phyloP scores from a whole-genome alignment of 2,888 invertebrate species.

The Brachypterus glaber region DNA sequence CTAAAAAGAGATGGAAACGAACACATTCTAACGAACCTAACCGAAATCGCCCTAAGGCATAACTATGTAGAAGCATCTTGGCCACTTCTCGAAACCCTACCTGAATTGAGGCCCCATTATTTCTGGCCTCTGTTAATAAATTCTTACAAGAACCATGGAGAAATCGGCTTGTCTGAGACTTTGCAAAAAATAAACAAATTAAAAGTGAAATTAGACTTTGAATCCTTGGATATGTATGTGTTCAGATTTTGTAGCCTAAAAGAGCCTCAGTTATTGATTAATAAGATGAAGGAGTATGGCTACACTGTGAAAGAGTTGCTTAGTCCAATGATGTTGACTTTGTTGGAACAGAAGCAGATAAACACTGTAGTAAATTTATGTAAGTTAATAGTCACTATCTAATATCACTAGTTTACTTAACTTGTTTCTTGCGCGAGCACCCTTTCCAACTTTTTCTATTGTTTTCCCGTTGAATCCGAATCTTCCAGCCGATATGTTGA shows the following conservation, averaged over 20 bases:
- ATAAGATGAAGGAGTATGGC: constrained; percentile 43
- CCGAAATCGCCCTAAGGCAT: constrained; percentile 42
- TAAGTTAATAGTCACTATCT: constrained; percentile 33
- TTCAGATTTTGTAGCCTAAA: constrained; percentile 47
- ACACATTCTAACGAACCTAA: constrained; percentile 35
- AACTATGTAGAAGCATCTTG: constrained; percentile 42
- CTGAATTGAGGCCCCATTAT: constrained; percentile 47
- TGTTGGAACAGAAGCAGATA: constrained; percentile 31
- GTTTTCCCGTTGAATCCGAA: too few species aligned
- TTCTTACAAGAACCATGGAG: constrained; percentile 44
- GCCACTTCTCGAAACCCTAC: constrained; percentile 37
- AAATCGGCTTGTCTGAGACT: constrained; percentile 47
- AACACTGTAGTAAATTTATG: constrained; percentile 43
- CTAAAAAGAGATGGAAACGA: constrained; percentile 43
- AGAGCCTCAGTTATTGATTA: constrained; percentile 43
- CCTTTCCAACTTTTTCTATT: too few species aligned
- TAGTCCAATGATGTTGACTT: constrained; percentile 43
- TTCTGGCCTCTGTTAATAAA: constrained; percentile 57
- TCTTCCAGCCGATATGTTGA: too few species aligned
- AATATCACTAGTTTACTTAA: too few species aligned
- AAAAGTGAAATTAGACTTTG: constrained; percentile 47
- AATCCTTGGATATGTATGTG: constrained; percentile 48
- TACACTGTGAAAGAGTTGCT: constrained; percentile 37
- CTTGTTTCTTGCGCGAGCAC: too few species aligned
- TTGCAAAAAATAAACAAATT: constrained; percentile 46